Evolutionary conservation across 2,113 vertebrate genomes (phyloP).

Genomic region (Megalops atlanticus): DNA sequence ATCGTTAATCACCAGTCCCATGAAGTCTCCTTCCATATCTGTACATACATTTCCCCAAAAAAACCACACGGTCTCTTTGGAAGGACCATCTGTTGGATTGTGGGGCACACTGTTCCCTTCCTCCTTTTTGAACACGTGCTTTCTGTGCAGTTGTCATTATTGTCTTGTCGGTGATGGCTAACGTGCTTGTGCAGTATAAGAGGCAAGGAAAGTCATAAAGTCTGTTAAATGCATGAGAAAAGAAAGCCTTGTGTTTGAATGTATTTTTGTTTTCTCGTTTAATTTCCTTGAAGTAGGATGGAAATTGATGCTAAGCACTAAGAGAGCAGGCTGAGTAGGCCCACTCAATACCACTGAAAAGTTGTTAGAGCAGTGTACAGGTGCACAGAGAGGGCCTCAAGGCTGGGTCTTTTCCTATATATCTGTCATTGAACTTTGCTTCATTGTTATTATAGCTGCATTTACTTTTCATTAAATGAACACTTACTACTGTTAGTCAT

Average conservation of each 20-base stretch:
- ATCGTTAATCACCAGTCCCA: conserved; percentile 51
- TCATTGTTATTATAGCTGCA: background rate
- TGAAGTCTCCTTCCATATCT: conserved; percentile 4
- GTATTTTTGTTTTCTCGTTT: conserved; percentile 67
- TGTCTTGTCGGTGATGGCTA: conserved; percentile 68
- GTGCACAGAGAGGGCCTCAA: conserved; percentile 64
- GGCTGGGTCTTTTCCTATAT: background rate
- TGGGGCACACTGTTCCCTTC: conserved; percentile 60
- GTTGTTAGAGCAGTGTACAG: conserved; percentile 41
- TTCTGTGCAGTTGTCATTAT: conserved; percentile 65
- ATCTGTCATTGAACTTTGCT: conserved; percentile 18
- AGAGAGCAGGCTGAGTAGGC: conserved; percentile 60
- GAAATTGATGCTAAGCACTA: conserved; percentile 84
- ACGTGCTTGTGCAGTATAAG: conserved; percentile 55
- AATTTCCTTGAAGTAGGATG: conserved; percentile 46
- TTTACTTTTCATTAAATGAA: conserved; percentile 27
- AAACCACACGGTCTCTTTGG: conserved; percentile 48
- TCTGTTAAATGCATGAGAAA: conserved; percentile 71
- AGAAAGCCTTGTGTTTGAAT: conserved; percentile 80
- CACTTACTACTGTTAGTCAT: background rate
- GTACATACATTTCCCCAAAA: conserved; percentile 19
- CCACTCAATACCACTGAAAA: conserved; percentile 52
- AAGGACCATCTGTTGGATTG: conserved; percentile 52
- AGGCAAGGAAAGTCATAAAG: conserved; percentile 63
- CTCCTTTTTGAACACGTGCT: conserved; percentile 64